Conservation (phyloP, 2,797 vertebrate species). For the Hydrocynus forskahlii region DNA sequence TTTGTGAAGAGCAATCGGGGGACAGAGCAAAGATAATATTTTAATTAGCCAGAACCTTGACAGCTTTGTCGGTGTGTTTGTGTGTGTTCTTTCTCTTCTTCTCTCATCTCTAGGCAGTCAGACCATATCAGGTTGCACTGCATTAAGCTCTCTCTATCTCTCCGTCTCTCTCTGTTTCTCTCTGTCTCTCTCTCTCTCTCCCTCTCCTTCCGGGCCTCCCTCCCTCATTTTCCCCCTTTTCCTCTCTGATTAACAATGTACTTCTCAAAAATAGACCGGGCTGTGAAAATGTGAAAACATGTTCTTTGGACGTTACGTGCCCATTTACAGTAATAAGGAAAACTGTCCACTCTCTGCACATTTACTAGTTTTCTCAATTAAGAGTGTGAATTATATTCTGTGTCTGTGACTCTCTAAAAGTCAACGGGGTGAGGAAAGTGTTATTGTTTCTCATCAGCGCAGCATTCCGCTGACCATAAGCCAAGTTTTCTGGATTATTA, state of each 20-base stretch:
- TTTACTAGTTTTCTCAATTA: slow-evolving; percentile 37
- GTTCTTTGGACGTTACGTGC: slow-evolving; percentile 34
- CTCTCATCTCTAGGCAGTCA: slow-evolving; percentile 35
- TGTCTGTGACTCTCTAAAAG: slow-evolving; percentile 23
- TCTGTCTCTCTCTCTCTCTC: slow-evolving; percentile 6
- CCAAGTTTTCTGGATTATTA: slow-evolving; percentile 45
- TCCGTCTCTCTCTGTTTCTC: background rate
- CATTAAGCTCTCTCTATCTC: slow-evolving; percentile 25
- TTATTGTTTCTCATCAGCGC: slow-evolving; percentile 39
- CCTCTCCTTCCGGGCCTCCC: background rate
- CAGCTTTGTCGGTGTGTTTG: slow-evolving; percentile 71
- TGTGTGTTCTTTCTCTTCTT: slow-evolving; percentile 42
- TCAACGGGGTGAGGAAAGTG: slow-evolving; percentile 35
- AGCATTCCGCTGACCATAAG: slow-evolving; percentile 30
- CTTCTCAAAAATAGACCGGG: slow-evolving; percentile 46
- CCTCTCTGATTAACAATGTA: slow-evolving; percentile 37
- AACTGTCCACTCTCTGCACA: slow-evolving; percentile 4
- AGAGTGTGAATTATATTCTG: slow-evolving; percentile 22
- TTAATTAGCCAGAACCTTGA: slow-evolving; percentile 78
- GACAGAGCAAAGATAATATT: slow-evolving; percentile 71
- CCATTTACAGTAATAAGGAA: slow-evolving; percentile 27
- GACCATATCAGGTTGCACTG: slow-evolving; percentile 33
- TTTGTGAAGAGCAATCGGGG: slow-evolving; percentile 72
- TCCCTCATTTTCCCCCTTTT: background rate
- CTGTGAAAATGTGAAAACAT: slow-evolving; percentile 40